phyloP scores from a whole-genome alignment of 1,140 invertebrate genomes.

The Druon quercuslanigerum region DNA sequence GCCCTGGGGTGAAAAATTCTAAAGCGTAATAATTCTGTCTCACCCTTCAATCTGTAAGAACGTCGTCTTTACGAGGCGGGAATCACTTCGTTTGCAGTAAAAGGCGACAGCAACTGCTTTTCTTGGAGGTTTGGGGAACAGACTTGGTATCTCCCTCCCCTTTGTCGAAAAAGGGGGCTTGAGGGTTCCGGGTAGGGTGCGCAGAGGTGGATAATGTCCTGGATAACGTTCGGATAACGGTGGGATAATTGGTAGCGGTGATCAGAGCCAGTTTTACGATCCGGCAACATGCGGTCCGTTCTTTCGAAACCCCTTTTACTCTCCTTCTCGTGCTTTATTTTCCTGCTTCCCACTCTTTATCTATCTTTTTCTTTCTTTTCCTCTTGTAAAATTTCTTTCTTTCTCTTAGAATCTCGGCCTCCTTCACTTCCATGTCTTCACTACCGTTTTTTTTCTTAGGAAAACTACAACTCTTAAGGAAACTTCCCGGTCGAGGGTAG shows the following conservation, averaged over 20 bases:
- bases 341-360: slow-evolving; percentile 40
- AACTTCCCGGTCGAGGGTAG: slow-evolving; percentile 42
- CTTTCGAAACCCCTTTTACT: slow-evolving; percentile 42
- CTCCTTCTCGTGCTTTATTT: slow-evolving; percentile 39
- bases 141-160: slow-evolving; percentile 35
- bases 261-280: slow-evolving; percentile 76
- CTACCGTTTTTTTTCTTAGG: slow-evolving; percentile 40
- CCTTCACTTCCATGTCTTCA: slow-evolving; percentile 38
- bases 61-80: slow-evolving; percentile 72
- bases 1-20: slow-evolving; percentile 35
- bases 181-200: slow-evolving; percentile 49
- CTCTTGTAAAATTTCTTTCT: slow-evolving; percentile 19
- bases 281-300: slow-evolving; percentile 67
- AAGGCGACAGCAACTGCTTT: slow-evolving; percentile 70
- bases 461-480: slow-evolving; percentile 51
- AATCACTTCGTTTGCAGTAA: slow-evolving; percentile 76
- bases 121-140: slow-evolving; percentile 44
- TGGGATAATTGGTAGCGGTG: slow-evolving; percentile 75
- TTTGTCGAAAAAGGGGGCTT: slow-evolving; percentile 45
- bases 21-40: slow-evolving; percentile 31
- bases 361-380: slow-evolving; percentile 32
- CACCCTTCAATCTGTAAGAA: slow-evolving; percentile 66
- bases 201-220: slow-evolving; percentile 67
- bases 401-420: slow-evolving; percentile 40
- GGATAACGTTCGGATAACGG: slow-evolving; percentile 74